These are phyloP conservation scores for Aphidoletes aphidimyza DNA, from an alignment of 2,888 invertebrate genomes.

Conservation along the genomic window DNA sequence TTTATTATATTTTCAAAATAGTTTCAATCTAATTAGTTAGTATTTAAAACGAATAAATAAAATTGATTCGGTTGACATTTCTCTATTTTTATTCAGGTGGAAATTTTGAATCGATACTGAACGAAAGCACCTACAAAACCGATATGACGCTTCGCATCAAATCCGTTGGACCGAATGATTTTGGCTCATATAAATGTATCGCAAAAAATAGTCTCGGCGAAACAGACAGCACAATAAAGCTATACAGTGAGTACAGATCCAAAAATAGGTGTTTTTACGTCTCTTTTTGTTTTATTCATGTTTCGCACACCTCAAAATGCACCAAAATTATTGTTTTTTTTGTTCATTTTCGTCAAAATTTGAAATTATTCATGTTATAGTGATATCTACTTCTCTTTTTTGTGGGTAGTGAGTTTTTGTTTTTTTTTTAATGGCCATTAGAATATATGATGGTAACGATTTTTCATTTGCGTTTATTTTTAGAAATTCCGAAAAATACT, in stretches of 20 bases:
- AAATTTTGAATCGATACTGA: constrained; percentile 77
- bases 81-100: constrained; percentile 67
- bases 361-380: not conserved
- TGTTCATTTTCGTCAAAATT: not conserved
- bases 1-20: too few species aligned
- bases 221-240: constrained; percentile 84
- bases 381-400: too few species aligned
- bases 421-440: too few species aligned
- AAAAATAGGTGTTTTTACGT: not conserved
- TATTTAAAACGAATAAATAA: too few species aligned
- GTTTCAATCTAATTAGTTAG: too few species aligned
- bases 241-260: constrained; percentile 77
- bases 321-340: not conserved
- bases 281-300: not conserved
- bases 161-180: constrained; percentile 75
- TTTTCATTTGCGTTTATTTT: constrained; percentile 51
- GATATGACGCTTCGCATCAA: constrained; percentile 79
- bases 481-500: constrained; percentile 66
- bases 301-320: not conserved
- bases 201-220: constrained; percentile 86
- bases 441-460: not conserved
- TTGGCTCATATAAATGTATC: constrained; percentile 83
- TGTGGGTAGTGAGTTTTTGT: too few species aligned
- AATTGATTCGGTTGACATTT: too few species aligned
- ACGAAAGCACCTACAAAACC: constrained; percentile 81